Evolutionary conservation across 1,140 invertebrate species (phyloP).

Genomic region (Drosophila pseudoananassae): DNA sequence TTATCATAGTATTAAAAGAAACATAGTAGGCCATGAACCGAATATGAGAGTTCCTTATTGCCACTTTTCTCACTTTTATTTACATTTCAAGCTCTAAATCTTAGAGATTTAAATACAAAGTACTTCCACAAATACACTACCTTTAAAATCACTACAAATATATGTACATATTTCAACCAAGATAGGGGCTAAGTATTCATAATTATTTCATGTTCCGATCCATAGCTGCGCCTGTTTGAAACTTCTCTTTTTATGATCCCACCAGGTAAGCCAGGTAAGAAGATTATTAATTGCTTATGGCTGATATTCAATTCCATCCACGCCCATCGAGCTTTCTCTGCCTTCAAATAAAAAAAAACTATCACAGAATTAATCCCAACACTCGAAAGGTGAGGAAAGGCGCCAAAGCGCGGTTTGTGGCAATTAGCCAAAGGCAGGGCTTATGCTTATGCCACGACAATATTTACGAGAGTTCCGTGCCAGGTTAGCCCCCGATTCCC

Average conservation of each 20-base stretch:
- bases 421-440: conserved; percentile 26
- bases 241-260: not conserved
- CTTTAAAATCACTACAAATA: too few relatives aligned
- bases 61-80: too few relatives aligned
- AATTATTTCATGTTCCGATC: not conserved
- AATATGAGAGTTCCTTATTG: not conserved
- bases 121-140: too few relatives aligned
- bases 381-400: conserved; percentile 14
- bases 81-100: too few relatives aligned
- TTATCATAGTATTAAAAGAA: too few relatives aligned
- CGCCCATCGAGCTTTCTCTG: conserved; percentile 12
- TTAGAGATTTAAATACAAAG: too few relatives aligned
- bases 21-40: not conserved
- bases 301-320: not conserved
- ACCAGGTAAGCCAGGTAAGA: conserved; percentile 12
- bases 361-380: conserved; percentile 12
- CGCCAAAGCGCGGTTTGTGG: conserved; percentile 10
- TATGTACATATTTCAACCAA: not conserved
- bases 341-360: conserved; percentile 3
- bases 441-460: not conserved
- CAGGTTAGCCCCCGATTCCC: conserved; percentile 5
- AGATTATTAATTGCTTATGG: conserved; percentile 13
- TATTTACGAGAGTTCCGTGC: conserved; percentile 2
- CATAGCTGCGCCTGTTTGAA: not conserved
- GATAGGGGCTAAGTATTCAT: not conserved